Evolutionary conservation across 2,888 invertebrate species (phyloP), one percentile per base, ranked within the genome.

Genomic region (Cyaniris semiargus): DNA sequence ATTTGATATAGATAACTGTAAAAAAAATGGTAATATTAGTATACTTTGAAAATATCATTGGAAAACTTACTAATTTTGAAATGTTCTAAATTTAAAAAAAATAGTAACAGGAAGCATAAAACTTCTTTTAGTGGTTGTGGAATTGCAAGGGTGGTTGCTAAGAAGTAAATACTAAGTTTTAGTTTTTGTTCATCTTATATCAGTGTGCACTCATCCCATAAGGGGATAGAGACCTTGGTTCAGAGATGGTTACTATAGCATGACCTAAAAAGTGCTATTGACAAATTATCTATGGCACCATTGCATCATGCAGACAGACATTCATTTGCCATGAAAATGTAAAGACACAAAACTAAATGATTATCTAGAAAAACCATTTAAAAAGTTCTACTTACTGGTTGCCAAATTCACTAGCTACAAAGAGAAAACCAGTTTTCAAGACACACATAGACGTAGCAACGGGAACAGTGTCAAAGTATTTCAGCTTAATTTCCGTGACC

Each of bases 391-490:
- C 99, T 97, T 95, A 99, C 98, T 99, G 99, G 94, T 99, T 99
- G 84, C 99, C 99, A 95, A 99, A 99, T 93, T 99, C 99, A 44
- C 98, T 97, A 1, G 99, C 99, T 13, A 99, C 98, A 94, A 99
- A 99, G 23, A 99, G 93, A 88, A 99, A 99, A 2, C 99, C 99
- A 78, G 99, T 99, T 90, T 99, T 99, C 79, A 99, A 93, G 44
- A 99, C 99, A 93, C 99, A 99, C 97, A 99, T 97, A 0, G 99
- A 96, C 23, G 98, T 96, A 0, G 99, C 98, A 3, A 99, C 98
- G 8, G 99, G 99, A 3, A 99, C 99, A 0, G 99, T 99, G 88
- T 99, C 99, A 91, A 99, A 99, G 91, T 99, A 99, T 87, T 99
- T 99, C 15, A 99, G 92, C 85, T 99, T 98, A 80, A 99, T 99